These are phyloP conservation scores for Muschampia plurimacula DNA, from an alignment of 2,888 invertebrate species.

Conservation along the genomic window DNA sequence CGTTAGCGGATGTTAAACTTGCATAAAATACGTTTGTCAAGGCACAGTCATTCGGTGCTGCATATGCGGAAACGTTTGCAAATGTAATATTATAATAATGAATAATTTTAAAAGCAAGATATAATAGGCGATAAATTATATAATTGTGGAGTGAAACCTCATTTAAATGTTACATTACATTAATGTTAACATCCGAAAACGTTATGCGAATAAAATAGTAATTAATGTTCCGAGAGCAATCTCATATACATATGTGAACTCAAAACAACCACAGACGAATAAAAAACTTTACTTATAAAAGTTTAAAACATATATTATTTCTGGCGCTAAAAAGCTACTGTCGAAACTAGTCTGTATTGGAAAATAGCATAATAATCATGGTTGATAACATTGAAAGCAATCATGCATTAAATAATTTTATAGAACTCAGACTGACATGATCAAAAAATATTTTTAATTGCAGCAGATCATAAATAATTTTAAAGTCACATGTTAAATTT, in stretches of 20 bases:
- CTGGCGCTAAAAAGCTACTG: background rate
- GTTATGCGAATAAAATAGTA: background rate
- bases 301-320: background rate
- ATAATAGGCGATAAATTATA: background rate
- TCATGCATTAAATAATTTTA: too few relatives aligned
- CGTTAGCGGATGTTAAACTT: conserved; percentile 31
- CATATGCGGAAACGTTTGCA: background rate
- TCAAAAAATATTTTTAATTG: too few relatives aligned
- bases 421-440: too few relatives aligned
- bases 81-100: background rate
- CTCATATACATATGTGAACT: too few relatives aligned
- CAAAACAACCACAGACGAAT: background rate
- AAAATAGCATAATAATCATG: background rate
- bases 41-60: conserved; percentile 1
- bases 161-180: background rate
- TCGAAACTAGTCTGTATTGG: background rate
- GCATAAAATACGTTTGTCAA: background rate
- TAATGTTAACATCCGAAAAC: conserved; percentile 23
- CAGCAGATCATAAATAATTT: too few relatives aligned
- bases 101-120: background rate
- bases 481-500: too few relatives aligned
- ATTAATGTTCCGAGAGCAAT: background rate
- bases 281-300: background rate
- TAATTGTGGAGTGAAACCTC: background rate
- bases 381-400: background rate